Evolutionary conservation across 2,113 vertebrate species (phyloP).

Genomic region (Etia nguti): DNA sequence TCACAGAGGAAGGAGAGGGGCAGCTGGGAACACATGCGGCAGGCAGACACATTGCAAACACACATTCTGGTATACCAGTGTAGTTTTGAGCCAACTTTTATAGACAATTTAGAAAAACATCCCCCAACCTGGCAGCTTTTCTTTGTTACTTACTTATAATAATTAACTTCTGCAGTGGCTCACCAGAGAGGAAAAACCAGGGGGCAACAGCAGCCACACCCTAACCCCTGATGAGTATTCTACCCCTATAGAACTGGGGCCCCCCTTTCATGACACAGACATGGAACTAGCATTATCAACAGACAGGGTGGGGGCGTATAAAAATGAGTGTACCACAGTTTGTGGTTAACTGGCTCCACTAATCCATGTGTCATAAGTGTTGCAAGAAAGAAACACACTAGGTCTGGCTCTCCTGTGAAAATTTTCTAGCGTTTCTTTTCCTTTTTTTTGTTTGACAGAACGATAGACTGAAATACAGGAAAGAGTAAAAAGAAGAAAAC

Average conservation of each 20-base stretch:
- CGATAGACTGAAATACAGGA: background rate
- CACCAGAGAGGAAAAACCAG: background rate
- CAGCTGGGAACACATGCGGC: constrained; percentile 64
- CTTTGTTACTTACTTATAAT: constrained; percentile 35
- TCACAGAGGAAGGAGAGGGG: constrained; percentile 58
- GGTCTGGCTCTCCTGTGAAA: constrained; percentile 1
- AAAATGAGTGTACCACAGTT: constrained; percentile 37
- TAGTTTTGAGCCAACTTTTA: constrained; percentile 49
- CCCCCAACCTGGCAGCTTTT: constrained; percentile 18
- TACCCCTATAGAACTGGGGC: constrained; percentile 25
- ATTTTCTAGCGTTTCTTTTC: constrained; percentile 7
- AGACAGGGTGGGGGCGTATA: constrained; percentile 26
- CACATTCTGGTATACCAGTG: constrained; percentile 44
- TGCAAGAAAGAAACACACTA: constrained; percentile 3
- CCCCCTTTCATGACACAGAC: constrained; percentile 37
- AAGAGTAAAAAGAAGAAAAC: background rate
- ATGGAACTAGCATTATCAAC: constrained; percentile 34
- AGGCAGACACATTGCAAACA: constrained; percentile 43
- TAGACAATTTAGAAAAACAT: constrained; percentile 39
- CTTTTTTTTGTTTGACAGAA: background rate
- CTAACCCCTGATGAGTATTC: constrained; percentile 34
- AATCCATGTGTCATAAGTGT: constrained; percentile 29
- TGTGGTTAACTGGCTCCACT: constrained; percentile 43
- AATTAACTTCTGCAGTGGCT: constrained; percentile 43
- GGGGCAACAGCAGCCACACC: constrained; percentile 29